These are phyloP conservation scores for Thymelicus lineola DNA, from an alignment of 2,888 invertebrate species.

Conservation along the genomic window DNA sequence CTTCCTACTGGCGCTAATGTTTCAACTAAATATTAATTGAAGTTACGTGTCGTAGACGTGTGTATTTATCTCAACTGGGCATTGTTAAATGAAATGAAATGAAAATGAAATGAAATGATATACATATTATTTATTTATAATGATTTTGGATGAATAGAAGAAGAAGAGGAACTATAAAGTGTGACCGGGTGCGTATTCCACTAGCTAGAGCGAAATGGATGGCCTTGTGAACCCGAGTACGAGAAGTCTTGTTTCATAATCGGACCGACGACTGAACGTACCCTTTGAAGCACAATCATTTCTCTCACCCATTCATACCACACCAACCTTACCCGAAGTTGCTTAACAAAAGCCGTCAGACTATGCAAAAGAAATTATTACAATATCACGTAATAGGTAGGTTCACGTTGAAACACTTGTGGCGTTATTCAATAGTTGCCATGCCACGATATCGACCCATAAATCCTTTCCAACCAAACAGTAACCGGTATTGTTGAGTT, in stretches of 20 bases:
- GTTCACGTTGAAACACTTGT: neutral
- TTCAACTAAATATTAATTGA: neutral
- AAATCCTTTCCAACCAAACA: neutral
- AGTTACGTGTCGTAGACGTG: neutral
- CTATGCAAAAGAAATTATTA: neutral
- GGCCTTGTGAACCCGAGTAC: no score
- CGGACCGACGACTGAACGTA: no score
- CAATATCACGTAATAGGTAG: neutral
- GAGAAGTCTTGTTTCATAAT: no score
- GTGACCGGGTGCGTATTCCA: no score
- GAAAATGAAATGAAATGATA: no score
- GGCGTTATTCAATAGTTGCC: neutral
- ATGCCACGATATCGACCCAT: neutral
- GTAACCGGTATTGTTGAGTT: slow-evolving; percentile 16
- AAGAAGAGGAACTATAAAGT: no score
- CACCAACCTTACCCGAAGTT: neutral
- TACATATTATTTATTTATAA: no score
- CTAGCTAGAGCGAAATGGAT: no score
- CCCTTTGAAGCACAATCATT: no score
- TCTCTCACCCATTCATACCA: no score
- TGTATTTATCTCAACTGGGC: neutral
- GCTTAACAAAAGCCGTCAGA: neutral
- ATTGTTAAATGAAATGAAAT: no score
- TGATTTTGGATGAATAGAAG: no score
- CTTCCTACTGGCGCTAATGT: slow-evolving; percentile 5